Percentiles rank a stretch among this genome's conserved stretches.
Evolutionary conservation across 2,888 invertebrate genomes (phyloP).

Genomic region (Caenorhabditis japonica): DNA sequence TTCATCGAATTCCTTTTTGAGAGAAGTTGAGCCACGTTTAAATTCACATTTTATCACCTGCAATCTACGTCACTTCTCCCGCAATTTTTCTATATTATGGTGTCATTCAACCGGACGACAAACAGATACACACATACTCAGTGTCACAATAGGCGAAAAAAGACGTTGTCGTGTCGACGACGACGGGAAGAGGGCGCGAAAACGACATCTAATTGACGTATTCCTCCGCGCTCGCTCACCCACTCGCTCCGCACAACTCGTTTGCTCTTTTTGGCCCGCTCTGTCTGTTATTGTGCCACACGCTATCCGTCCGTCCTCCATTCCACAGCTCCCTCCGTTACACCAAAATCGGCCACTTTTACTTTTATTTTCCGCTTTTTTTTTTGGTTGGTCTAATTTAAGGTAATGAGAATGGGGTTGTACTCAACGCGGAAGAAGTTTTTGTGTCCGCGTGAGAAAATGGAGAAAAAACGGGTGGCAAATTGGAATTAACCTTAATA

Average conservation of each 20-base stretch:
- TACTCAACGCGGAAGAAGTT: too few species aligned
- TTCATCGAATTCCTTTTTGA: constrained; percentile 2
- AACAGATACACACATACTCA: constrained; percentile 26
- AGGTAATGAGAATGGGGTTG: too few species aligned
- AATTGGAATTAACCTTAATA: too few species aligned
- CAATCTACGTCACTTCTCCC: too few species aligned
- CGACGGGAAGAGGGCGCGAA: constrained; percentile 16
- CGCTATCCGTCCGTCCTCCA: background rate
- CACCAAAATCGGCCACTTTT: background rate
- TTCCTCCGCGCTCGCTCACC: constrained; percentile 1
- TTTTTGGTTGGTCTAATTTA: too few species aligned
- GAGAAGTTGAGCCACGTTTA: too few species aligned
- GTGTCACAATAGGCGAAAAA: constrained; percentile 12
- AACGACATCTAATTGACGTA: constrained; percentile 51
- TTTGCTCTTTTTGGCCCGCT: background rate
- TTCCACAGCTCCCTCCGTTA: too few species aligned
- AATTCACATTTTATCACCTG: too few species aligned
- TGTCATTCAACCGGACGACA: constrained; percentile 11
- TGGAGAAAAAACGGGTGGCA: too few species aligned
- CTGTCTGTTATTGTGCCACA: background rate
- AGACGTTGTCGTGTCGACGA: background rate
- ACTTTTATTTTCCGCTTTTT: too few species aligned
- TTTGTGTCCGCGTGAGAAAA: too few species aligned
- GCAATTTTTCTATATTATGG: too few species aligned
- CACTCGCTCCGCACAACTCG: background rate